Base-by-base conservation (phyloP, 2,888 invertebrate genomes). In the Polyommatus iphigenia region DNA sequence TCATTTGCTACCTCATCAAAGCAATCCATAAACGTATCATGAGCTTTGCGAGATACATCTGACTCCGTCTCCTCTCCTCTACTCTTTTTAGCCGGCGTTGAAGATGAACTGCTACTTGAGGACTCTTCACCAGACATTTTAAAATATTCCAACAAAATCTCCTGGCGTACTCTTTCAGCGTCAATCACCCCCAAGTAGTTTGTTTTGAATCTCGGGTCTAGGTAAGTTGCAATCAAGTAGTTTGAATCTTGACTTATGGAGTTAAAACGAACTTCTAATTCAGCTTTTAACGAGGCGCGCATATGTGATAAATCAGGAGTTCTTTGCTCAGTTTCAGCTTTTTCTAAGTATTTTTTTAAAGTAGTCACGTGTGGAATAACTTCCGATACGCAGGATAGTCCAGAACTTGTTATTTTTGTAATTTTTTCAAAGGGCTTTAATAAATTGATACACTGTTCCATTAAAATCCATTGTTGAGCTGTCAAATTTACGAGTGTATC, bases 401-500 rank as follows among this genome's bases (percentile, higher is more conserved):
- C 81, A 67, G 84, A 83, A 36, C 83, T 84, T 4, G 81, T 82
- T 20, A 82, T 82, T 81, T 84, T 84, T 0, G 83, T 84, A 54
- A 85, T 83, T 75, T 84, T 84, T 78, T 84, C 83, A 76, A 84
- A 85, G 0, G 84, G 83, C 80, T 84, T 82, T 4, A 84, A 78
- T 7, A 83, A 79, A 29, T 57, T 81, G 46, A 83, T 79, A 32
- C 81, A 83, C 50, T 85, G 81, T 59, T 84, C 83, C 82, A 83
- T 78, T 80, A 83, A 29, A 18, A 77, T 59, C 83, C 83, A 84
- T 59, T 84, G 83, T 46, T 41, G 41, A 77, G 15, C 13, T 18
- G 81, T 82, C 76, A 83, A 77, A 78, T 83, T 82, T 1, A 0
- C 76, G n/a, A 82, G 78, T 73, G 67, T 81, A 18, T 81, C 78